phyloP scores from a whole-genome alignment of 2,113 vertebrate species.

The Oriolus oriolus region DNA sequence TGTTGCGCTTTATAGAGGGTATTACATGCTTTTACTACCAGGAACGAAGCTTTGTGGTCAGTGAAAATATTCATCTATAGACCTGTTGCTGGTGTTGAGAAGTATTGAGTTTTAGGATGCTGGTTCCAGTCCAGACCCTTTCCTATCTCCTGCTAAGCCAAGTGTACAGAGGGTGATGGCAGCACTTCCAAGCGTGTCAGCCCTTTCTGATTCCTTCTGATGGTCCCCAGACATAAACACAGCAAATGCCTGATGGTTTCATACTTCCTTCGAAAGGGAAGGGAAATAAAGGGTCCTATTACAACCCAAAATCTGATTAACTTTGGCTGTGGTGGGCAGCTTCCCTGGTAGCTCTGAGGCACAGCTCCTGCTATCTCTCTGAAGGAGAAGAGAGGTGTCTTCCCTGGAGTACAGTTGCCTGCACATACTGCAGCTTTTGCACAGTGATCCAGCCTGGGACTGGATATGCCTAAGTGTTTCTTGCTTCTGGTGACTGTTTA shows the following conservation, averaged over 20 bases:
- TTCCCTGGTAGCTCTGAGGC: not conserved
- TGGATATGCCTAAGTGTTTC: not conserved
- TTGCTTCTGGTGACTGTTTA: not conserved
- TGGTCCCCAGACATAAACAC: rapidly evolving
- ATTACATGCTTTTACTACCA: not conserved
- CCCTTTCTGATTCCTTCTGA: not conserved
- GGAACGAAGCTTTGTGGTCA: slow-evolving; percentile 7
- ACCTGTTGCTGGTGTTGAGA: not conserved
- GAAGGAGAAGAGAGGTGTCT: not conserved
- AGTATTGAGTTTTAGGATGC: not conserved
- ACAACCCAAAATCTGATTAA: not conserved
- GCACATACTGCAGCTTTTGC: not conserved
- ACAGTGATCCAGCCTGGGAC: not conserved
- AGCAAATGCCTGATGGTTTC: not conserved
- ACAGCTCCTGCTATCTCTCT: not conserved
- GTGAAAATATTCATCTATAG: not conserved
- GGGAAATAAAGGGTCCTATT: not conserved
- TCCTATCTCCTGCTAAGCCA: not conserved
- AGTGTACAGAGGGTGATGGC: not conserved
- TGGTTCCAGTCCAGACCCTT: not conserved
- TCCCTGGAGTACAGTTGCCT: not conserved
- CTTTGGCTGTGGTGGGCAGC: not conserved
- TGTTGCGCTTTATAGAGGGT: not conserved
- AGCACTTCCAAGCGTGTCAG: not conserved
- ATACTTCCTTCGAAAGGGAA: not conserved